These are phyloP conservation scores for Euclidia mi DNA, from an alignment of 2,888 invertebrate genomes.

Conservation along the genomic window DNA sequence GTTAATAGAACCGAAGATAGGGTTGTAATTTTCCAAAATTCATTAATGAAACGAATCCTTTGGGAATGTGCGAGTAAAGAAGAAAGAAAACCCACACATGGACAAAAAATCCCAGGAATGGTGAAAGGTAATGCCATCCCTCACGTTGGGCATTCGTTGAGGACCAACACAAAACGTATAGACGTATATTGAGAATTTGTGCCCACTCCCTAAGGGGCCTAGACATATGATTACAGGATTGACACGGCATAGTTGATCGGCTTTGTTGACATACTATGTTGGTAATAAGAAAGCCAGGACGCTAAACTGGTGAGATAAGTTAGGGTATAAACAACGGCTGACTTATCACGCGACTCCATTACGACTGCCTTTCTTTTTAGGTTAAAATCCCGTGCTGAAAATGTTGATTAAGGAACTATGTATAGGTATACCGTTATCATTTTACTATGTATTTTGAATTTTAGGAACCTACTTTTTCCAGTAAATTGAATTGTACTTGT, in stretches of 20 bases:
- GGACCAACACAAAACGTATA: conserved; percentile 32
- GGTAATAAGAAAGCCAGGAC: no score
- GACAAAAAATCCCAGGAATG: conserved; percentile 40
- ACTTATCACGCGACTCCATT: no score
- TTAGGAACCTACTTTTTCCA: no score
- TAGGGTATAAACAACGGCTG: no score
- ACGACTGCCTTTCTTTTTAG: no score
- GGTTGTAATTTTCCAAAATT: conserved; percentile 18
- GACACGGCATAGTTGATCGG: neutral
- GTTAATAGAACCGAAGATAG: conserved; percentile 13
- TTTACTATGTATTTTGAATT: no score
- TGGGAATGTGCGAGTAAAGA: conserved; percentile 7
- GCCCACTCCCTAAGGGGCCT: conserved; percentile 10
- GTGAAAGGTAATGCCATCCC: conserved; percentile 41
- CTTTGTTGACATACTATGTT: neutral
- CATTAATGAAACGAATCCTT: conserved; percentile 16
- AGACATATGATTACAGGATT: conserved; percentile 4
- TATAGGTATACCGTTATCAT: no score
- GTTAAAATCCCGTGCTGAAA: no score
- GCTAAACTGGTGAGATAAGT: no score
- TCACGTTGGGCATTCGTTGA: conserved; percentile 40
- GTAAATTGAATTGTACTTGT: no score
- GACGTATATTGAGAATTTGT: conserved; percentile 31
- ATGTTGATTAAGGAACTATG: no score
- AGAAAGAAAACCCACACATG: conserved; percentile 17